Evolutionary conservation across 2,888 invertebrate species (phyloP).

Genomic region (Phalera bucephala): DNA sequence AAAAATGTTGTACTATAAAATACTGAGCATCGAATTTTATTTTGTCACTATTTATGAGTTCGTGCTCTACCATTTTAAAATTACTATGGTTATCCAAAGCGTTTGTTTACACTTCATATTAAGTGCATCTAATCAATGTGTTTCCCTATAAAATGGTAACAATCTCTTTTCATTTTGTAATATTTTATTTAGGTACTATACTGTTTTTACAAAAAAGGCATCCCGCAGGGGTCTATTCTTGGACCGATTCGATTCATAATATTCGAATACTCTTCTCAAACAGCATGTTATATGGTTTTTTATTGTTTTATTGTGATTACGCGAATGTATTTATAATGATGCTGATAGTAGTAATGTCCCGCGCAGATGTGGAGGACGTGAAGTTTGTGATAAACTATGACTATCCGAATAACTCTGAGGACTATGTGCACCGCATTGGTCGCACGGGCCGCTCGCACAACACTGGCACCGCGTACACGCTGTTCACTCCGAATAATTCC

Average conservation of each 20-base stretch:
- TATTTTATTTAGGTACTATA: too few relatives aligned
- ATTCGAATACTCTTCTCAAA: conserved; percentile 20
- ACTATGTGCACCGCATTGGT: conserved; percentile 98
- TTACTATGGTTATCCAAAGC: too few relatives aligned
- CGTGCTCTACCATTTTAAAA: too few relatives aligned
- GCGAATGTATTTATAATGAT: not conserved
- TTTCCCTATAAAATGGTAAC: too few relatives aligned
- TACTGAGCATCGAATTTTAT: too few relatives aligned
- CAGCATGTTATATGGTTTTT: not conserved
- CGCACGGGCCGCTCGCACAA: conserved; percentile 96
- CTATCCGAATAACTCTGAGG: conserved; percentile 98
- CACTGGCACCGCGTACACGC: conserved; percentile 97
- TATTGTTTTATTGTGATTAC: not conserved
- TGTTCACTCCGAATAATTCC: conserved; percentile 95
- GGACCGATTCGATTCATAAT: not conserved
- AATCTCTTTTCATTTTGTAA: too few relatives aligned
- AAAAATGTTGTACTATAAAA: too few relatives aligned
- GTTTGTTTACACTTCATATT: too few relatives aligned
- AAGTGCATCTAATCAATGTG: too few relatives aligned
- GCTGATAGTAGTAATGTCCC: conserved; percentile 23
- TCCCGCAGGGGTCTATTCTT: not conserved
- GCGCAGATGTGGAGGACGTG: conserved; percentile 98
- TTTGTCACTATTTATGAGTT: too few relatives aligned
- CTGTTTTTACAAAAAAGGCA: too few relatives aligned
- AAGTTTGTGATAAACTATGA: conserved; percentile 99